A percentile compares a stretch with the other conserved stretches of the same genome.
These are phyloP conservation scores for Ceratosolen fusciceps DNA, from an alignment of 1,140 invertebrate species.

Conservation along the genomic window DNA sequence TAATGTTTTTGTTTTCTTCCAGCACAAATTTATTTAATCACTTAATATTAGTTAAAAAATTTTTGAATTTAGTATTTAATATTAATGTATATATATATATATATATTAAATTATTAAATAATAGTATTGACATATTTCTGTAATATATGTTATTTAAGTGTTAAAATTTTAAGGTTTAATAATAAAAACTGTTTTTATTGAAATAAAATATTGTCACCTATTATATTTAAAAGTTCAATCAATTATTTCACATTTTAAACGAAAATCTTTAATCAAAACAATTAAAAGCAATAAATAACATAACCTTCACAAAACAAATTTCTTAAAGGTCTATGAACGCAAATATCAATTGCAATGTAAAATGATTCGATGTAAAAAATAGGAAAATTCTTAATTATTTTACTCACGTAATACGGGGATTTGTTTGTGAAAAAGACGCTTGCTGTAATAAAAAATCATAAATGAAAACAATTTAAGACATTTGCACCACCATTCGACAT, in stretches of 20 bases:
- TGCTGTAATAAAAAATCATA: conserved; percentile 35
- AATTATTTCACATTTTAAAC: no score
- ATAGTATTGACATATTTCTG: neutral
- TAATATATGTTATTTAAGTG: neutral
- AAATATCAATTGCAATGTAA: neutral
- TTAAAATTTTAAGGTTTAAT: neutral
- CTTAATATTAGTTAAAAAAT: neutral
- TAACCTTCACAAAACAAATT: conserved; percentile 29
- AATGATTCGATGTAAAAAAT: neutral
- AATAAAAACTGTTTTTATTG: no score
- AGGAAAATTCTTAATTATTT: neutral
- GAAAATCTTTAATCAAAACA: no score
- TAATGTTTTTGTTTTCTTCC: no score
- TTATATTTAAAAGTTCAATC: neutral
- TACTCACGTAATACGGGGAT: conserved; percentile 37
- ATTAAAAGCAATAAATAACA: conserved; percentile 26
- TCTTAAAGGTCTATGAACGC: neutral
- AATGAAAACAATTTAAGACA: conserved; percentile 42
- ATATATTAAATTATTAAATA: neutral
- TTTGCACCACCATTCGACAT: conserved; percentile 37
- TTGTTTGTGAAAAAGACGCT: conserved; percentile 24
- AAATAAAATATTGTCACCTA: no score
- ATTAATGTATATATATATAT: neutral
- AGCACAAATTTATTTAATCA: neutral
- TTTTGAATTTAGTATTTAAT: neutral